Conservation (phyloP, 2,888 invertebrate species). For the Caenorhabditis sp. region DNA sequence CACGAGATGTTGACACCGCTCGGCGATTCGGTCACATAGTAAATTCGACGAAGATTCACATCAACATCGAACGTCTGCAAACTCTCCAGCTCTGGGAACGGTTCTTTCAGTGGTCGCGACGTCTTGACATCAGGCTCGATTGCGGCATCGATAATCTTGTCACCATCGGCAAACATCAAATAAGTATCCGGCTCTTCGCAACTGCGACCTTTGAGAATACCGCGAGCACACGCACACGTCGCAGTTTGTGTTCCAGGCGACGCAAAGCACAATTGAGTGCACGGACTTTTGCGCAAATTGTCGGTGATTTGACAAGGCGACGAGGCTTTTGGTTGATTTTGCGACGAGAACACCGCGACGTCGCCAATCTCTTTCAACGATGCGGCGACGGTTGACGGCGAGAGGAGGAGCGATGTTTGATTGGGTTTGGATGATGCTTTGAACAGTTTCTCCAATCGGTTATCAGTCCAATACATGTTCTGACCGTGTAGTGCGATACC, state of each 20-base stretch:
- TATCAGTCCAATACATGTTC: conserved; percentile 69
- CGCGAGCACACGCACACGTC: conserved; percentile 90
- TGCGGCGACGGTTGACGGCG: conserved; percentile 63
- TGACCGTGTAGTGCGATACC: conserved; percentile 62
- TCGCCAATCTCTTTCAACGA: conserved; percentile 86
- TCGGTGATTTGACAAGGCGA: conserved; percentile 70
- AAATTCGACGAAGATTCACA: conserved; percentile 61
- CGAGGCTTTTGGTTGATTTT: conserved; percentile 80
- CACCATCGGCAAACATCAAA: conserved; percentile 89
- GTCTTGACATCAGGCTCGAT: conserved; percentile 72
- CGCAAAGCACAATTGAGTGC: conserved; percentile 94
- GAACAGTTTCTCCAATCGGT: conserved; percentile 68
- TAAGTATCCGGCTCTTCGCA: conserved; percentile 82
- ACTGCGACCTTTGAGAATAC: conserved; percentile 76
- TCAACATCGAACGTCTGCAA: conserved; percentile 70
- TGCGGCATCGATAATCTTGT: conserved; percentile 89
- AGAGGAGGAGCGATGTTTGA: conserved; percentile 59
- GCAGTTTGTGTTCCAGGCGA: conserved; percentile 78
- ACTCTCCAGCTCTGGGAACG: conserved; percentile 60
- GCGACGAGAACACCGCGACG: conserved; percentile 87
- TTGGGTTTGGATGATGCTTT: conserved; percentile 62
- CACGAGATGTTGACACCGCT: conserved; percentile 69
- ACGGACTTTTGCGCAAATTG: conserved; percentile 73
- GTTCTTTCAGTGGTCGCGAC: conserved; percentile 44
- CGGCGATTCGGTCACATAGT: conserved; percentile 66